These are phyloP conservation scores for Paedocypris micromegethes DNA, from an alignment of 2,797 vertebrate genomes.

Conservation along the genomic window DNA sequence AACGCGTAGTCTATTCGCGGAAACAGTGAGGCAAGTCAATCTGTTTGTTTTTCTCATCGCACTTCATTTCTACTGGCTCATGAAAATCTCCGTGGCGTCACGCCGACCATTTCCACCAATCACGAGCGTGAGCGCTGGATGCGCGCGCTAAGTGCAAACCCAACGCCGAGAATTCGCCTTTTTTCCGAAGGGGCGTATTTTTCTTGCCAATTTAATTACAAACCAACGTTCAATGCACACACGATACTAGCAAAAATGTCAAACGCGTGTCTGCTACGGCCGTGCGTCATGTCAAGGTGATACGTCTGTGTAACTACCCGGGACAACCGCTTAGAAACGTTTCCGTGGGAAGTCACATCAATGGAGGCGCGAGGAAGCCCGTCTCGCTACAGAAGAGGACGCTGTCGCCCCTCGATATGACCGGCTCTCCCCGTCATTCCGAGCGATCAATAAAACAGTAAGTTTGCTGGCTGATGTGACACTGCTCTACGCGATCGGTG, in stretches of 20 bases:
- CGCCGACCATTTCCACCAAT: constrained; percentile 53
- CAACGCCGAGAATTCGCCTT: constrained; percentile 58
- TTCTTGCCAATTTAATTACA: constrained; percentile 74
- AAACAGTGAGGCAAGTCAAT: constrained; percentile 21
- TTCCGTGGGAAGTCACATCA: constrained; percentile 45
- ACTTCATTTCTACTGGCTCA: constrained; percentile 15
- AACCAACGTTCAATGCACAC: constrained; percentile 34
- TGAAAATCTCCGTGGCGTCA: constrained; percentile 31
- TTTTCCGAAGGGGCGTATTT: constrained; percentile 73
- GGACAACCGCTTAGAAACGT: constrained; percentile 2
- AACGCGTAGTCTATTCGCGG: constrained; percentile 26
- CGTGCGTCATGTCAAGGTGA: constrained; percentile 5
- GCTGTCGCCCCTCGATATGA: constrained; percentile 65
- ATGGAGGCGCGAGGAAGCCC: constrained; percentile 51
- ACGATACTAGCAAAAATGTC: constrained; percentile 27
- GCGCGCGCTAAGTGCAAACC: constrained; percentile 49
- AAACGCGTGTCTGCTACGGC: constrained; percentile 11
- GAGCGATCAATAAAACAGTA: constrained; percentile 33
- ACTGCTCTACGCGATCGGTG: not conserved
- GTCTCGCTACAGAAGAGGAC: constrained; percentile 61
- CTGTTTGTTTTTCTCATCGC: constrained; percentile 57
- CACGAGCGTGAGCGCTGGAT: constrained; percentile 54
- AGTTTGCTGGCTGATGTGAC: constrained; percentile 24
- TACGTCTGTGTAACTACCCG: constrained; percentile 2
- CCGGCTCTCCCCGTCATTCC: constrained; percentile 58